Base-by-base conservation (phyloP, 1,140 invertebrate genomes). In the Cardiocondyla obscurior region DNA sequence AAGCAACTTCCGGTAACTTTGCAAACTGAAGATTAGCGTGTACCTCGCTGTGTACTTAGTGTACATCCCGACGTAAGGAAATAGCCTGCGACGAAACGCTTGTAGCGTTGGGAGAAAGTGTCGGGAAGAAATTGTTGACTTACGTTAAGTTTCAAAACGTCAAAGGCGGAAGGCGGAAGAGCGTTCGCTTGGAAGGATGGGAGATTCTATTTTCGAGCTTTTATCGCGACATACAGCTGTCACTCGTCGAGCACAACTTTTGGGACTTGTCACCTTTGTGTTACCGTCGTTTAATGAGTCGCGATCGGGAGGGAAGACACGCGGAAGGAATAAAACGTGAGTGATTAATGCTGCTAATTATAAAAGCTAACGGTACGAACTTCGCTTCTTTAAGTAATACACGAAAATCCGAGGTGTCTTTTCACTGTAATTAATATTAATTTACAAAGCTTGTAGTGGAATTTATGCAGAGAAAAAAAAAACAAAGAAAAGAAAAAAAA, bases 121-220 rank as follows among this genome's bases (percentile, higher is more conserved):
- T 1, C 8, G 55, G 60, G 39, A 25, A 33, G 19, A 3, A n/a
- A n/a, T n/a, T n/a, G n/a, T n/a, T n/a, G n/a, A n/a, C n/a, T n/a
- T n/a, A 74, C 36, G 36, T 30, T 25, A 25, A 58, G n/a, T 28
- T 39, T 36, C 3, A 30, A 6, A 69, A 10, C 10, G 16, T 28
- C 10, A 19, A 57, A 72, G 16, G n/a, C 25, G n/a, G 14, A n/a
- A 44, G 2, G 8, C 10, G 70, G 28, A 60, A 57, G 53, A 46
- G 5, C 10, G 10, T 46, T 60, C 53, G 33, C 10, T 14, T 12
- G 2, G n/a, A 14, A 42, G 16, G 19, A 55, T 30, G 22, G 10
- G 19, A n/a, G n/a, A 60, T 16, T 42, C 72, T 74, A 74, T 74
- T 62, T 62, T 22, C 2, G 7, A 46, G 28, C 30, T 60, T 10